These are phyloP conservation scores for Serranus cabrilla DNA, from an alignment of 2,797 vertebrate species.

Conservation along the genomic window DNA sequence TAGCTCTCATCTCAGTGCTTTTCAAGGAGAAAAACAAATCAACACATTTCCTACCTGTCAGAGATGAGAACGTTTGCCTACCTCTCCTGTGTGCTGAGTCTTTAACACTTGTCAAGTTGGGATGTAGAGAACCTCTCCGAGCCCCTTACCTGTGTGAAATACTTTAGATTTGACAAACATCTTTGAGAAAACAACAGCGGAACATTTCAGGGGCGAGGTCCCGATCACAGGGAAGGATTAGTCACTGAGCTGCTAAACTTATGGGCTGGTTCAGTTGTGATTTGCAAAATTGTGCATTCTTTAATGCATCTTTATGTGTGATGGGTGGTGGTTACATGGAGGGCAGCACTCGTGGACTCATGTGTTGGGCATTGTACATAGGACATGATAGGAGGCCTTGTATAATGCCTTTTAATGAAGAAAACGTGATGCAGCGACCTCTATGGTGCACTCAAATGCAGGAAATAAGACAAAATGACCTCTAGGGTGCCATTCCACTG, in stretches of 20 bases:
- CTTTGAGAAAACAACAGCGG: conserved; percentile 28
- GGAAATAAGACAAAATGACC: too few relatives aligned
- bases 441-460: too few relatives aligned
- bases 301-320: too few relatives aligned
- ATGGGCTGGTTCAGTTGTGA: background rate
- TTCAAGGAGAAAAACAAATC: conserved; percentile 65
- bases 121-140: conserved; percentile 43
- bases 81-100: conserved; percentile 56
- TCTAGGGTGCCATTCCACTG: too few relatives aligned
- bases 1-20: conserved; percentile 41
- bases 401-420: too few relatives aligned
- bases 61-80: conserved; percentile 42
- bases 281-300: background rate
- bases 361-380: too few relatives aligned
- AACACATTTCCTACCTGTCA: conserved; percentile 69
- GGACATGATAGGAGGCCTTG: too few relatives aligned
- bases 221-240: background rate
- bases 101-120: conserved; percentile 71
- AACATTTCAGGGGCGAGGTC: conserved; percentile 14
- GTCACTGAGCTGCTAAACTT: background rate
- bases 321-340: too few relatives aligned
- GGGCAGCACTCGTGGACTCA: too few relatives aligned
- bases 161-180: conserved; percentile 44
- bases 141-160: conserved; percentile 36
- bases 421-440: too few relatives aligned